Evolutionary conservation across 2,888 invertebrate species (phyloP).

Genomic region (Spisula solida): DNA sequence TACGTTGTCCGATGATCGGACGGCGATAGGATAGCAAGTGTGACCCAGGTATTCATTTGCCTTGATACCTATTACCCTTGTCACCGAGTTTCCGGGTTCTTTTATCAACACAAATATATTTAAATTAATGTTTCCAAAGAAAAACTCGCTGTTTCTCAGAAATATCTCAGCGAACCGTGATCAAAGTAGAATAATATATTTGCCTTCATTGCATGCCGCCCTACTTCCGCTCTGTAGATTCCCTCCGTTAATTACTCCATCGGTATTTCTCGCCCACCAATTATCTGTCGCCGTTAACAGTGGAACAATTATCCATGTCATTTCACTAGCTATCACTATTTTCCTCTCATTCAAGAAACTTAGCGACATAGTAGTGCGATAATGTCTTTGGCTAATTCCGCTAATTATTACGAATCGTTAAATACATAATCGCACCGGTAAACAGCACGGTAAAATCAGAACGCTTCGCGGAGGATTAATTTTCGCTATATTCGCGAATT

Average conservation of each 20-base stretch:
- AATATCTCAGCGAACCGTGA: too few species aligned
- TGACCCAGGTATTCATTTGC: too few species aligned
- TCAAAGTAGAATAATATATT: too few species aligned
- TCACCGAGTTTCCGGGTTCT: too few species aligned
- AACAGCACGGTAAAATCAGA: not conserved
- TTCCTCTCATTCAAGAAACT: not conserved
- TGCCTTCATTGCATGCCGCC: not conserved
- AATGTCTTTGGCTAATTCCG: not conserved
- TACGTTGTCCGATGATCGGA: too few species aligned
- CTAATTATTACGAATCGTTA: conserved; percentile 1
- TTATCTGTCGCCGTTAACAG: not conserved
- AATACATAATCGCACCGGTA: not conserved
- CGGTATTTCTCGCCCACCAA: not conserved
- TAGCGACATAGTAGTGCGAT: not conserved
- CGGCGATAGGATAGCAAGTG: too few species aligned
- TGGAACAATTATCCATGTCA: conserved; percentile 10
- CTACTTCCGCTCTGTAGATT: not conserved
- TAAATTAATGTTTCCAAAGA: too few species aligned
- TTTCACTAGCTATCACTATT: conserved; percentile 7
- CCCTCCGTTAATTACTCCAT: not conserved
- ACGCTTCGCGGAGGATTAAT: not conserved
- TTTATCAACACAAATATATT: too few species aligned
- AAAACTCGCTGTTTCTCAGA: too few species aligned
- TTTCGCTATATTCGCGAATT: too few species aligned
- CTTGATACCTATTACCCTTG: too few species aligned